Conservation (phyloP, 1,140 invertebrate species). For the Frieseomelitta varia region DNA sequence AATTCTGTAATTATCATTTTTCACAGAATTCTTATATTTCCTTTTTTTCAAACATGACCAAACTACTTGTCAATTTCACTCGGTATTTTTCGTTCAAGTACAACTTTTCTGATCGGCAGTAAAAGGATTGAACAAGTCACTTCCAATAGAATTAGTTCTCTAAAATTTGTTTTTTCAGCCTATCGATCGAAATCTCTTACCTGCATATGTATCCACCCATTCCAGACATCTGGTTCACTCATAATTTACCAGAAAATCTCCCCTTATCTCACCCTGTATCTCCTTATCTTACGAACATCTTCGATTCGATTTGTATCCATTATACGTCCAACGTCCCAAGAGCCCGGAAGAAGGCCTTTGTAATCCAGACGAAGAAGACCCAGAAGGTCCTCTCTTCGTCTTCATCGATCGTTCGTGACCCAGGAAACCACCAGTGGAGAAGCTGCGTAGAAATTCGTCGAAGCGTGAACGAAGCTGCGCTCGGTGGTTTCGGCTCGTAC, state of each 20-base stretch:
- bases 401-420: conserved; percentile 21
- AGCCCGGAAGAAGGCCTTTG: not conserved
- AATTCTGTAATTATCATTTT: too few species aligned
- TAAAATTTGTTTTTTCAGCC: too few species aligned
- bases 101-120: too few species aligned
- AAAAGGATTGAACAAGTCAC: too few species aligned
- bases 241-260: conserved; percentile 40
- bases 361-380: not conserved
- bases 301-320: conserved; percentile 58
- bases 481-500: conserved; percentile 21
- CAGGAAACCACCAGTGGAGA: not conserved
- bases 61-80: too few species aligned
- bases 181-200: too few species aligned
- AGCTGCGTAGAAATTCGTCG: conserved; percentile 44
- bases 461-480: conserved; percentile 52
- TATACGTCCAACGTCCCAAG: conserved; percentile 7
- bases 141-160: too few species aligned
- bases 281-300: conserved; percentile 32
- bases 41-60: too few species aligned
- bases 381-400: not conserved
- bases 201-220: conserved; percentile 8
- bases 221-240: conserved; percentile 10
- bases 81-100: too few species aligned
- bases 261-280: conserved; percentile 32
- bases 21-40: too few species aligned